A percentile compares a stretch with the other conserved stretches of the same genome.
These are phyloP conservation scores for Lepidonotus clava DNA, from an alignment of 2,888 invertebrate genomes.

Conservation along the genomic window DNA sequence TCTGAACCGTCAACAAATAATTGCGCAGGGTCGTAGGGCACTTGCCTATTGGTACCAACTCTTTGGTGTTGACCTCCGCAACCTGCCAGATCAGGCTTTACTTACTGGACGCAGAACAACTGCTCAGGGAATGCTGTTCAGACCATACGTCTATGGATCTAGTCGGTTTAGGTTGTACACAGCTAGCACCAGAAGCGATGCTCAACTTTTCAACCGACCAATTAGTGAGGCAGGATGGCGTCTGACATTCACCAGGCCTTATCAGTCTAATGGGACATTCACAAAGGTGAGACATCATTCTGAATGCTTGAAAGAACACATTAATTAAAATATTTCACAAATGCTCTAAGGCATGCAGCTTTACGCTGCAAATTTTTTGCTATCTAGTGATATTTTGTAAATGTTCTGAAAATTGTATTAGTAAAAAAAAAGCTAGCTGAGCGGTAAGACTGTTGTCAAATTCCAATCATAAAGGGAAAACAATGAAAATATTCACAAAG, in stretches of 20 bases:
- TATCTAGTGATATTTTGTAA: too few species aligned
- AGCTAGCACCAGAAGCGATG: not conserved
- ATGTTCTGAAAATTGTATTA: too few species aligned
- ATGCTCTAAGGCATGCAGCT: too few species aligned
- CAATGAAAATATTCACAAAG: too few species aligned
- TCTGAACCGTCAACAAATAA: not conserved
- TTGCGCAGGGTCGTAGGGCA: not conserved
- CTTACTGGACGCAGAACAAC: not conserved
- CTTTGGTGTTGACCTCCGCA: not conserved
- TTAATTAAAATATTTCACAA: too few species aligned
- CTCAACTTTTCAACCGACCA: not conserved
- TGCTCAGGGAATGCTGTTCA: not conserved
- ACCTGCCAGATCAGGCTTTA: not conserved
- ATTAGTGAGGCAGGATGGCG: not conserved
- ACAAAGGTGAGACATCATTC: too few species aligned
- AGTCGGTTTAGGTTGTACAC: not conserved
- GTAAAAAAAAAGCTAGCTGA: too few species aligned
- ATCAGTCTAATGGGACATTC: not conserved
- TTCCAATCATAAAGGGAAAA: too few species aligned
- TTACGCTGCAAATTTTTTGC: too few species aligned
- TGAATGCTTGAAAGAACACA: too few species aligned
- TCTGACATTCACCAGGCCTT: not conserved
- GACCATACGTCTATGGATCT: not conserved
- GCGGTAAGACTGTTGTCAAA: too few species aligned
- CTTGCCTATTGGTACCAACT: not conserved